These are phyloP conservation scores for Agriopis aurantiaria DNA, from an alignment of 2,888 invertebrate genomes.

Conservation along the genomic window DNA sequence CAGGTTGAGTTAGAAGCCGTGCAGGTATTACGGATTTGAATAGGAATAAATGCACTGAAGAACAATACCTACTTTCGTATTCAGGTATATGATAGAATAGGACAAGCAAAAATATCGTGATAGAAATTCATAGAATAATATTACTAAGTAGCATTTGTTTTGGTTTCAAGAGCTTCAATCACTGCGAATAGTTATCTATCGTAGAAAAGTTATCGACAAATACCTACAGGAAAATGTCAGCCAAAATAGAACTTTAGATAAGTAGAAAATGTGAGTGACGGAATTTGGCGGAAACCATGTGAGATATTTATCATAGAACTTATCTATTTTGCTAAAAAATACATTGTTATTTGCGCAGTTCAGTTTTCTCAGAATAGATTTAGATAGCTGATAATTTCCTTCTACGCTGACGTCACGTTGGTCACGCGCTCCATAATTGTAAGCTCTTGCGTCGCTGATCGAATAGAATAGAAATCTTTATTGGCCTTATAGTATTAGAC, in stretches of 20 bases:
- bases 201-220: background rate
- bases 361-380: background rate
- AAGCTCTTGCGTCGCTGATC: too few species aligned
- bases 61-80: too few species aligned
- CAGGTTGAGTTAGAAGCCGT: too few species aligned
- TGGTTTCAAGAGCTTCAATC: background rate
- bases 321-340: conserved; percentile 6
- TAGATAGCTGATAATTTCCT: background rate
- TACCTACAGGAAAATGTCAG: background rate
- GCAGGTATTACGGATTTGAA: too few species aligned
- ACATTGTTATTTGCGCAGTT: conserved; percentile 1
- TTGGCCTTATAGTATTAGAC: too few species aligned
- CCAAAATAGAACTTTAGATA: conserved; percentile 1
- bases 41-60: too few species aligned
- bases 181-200: background rate
- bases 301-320: conserved; percentile 5
- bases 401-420: too few species aligned
- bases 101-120: too few species aligned
- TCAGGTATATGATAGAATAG: too few species aligned
- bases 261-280: background rate
- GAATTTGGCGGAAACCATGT: conserved; percentile 7
- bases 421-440: too few species aligned
- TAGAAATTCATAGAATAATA: background rate
- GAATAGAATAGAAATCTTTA: too few species aligned
- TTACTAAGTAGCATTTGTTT: background rate